A percentile compares a stretch with the other conserved stretches of the same genome.
These are phyloP conservation scores for Salvelinus sp. DNA, from an alignment of 2,113 vertebrate species.

Conservation along the genomic window DNA sequence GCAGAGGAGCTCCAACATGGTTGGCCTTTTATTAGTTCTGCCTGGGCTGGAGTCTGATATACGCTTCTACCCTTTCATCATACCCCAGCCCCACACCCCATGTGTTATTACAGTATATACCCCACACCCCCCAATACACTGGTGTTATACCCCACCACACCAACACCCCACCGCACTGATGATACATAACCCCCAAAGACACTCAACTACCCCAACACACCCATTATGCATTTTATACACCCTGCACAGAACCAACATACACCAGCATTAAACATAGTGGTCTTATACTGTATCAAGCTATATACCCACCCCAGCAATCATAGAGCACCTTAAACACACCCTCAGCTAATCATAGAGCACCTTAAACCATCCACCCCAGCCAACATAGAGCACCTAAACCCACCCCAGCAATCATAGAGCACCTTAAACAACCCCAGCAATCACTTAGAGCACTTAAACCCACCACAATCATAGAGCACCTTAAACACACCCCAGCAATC, in stretches of 20 bases:
- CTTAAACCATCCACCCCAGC: too few relatives aligned
- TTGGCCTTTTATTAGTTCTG: constrained; percentile 76
- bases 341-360: too few relatives aligned
- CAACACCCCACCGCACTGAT: constrained; percentile 54
- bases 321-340: too few relatives aligned
- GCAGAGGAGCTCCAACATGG: constrained; percentile 70
- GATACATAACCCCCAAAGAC: not conserved
- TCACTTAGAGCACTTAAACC: too few relatives aligned
- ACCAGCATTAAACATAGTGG: not conserved
- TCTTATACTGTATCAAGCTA: too few relatives aligned
- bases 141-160: constrained; percentile 20
- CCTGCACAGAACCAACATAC: constrained; percentile 32
- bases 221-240: constrained; percentile 29
- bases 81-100: constrained; percentile 45
- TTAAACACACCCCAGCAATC: too few relatives aligned
- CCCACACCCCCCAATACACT: constrained; percentile 12
- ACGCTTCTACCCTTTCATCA: constrained; percentile 76
- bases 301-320: too few relatives aligned
- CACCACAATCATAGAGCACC: too few relatives aligned
- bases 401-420: too few relatives aligned
- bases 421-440: too few relatives aligned
- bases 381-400: too few relatives aligned
- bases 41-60: constrained; percentile 69
- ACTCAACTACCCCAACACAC: constrained; percentile 20
- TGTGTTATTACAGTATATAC: not conserved